Evolutionary conservation across 2,797 vertebrate species (phyloP), one percentile per base, ranked within the genome.

Genomic region (Pseudopleuronectes americanus): DNA sequence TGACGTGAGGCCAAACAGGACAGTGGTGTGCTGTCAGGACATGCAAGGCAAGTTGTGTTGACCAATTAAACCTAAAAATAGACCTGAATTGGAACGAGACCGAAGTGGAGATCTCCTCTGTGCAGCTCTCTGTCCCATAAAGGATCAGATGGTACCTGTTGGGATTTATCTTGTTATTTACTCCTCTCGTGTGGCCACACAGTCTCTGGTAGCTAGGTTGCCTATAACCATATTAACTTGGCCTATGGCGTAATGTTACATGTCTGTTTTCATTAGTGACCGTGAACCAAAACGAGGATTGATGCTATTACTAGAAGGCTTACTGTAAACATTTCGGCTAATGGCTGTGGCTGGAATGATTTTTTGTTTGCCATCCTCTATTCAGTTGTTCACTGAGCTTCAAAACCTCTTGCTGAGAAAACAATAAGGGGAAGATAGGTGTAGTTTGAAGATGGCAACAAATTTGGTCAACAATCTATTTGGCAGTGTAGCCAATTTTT

Each of bases 1-100:
- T 48, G 6, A 48, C 8, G 9, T 8, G 8, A 21, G 47, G 19
- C 7, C 47, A n/a, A 48, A 47, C 45, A 7, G 8, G 6, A 13
- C 45, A 2, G 47, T 21, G n/a, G 7, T 48, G 47, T 21, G 17
- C 47, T 48, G 47, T 21, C n/a, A 48, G 47, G 47, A 48, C 45
- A 19, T 6, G 17, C 17, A n/a, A 47, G 45, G 17, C 47, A 21
- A 48, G 19, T 21, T 9, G 47, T 8, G 17, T 19, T 47, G 47
- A 48, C 47, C 47, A 48, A 48, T 48, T 48, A 48, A 48, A 48
- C 17, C 47, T 48, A 48, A 48, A 48, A 48, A 48, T 48, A 48
- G 47, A n/a, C 19, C 8, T 21, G 4, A 48, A n/a, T 48, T 48
- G 6, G 47, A 48, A 48, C n/a, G 6, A 48, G 41, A 43, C 16